Base-by-base conservation (phyloP, 2,888 invertebrate species). In the Aphidius colemani region DNA sequence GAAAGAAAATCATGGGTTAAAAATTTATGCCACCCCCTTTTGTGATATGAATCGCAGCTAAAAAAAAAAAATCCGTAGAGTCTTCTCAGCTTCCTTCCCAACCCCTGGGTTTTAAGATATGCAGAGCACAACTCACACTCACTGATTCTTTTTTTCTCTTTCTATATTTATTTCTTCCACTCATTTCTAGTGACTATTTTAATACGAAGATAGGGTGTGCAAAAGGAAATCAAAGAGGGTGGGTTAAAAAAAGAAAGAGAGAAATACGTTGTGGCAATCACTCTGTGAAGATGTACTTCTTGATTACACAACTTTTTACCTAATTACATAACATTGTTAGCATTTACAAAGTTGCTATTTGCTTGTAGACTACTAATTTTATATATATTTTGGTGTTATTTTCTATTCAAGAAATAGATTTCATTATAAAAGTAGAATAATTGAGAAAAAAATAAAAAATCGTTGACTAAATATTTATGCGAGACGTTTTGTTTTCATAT, bases 271-370 rank as follows among this genome's bases (percentile, higher is more conserved):
- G 39, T 40, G 57, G 39, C 45, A 57, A 30, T 48, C 13, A 48
- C 46, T 73, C 76, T 72, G 71, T 69, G 75, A 76, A 79, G 79
- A 80, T 80, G 78, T 79, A 79, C 79, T 79, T 79, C 81, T 79
- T 81, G 80, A 80, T 81, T 81, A 80, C 78, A 74, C 78, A 81
- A 80, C 79, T 81, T 81, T 80, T 81, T 80, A 79, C 78, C 78
- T 80, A 80, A 80, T 81, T 81, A 79, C 77, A 76, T 79, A 81
- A 80, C 79, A 78, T 78, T 79, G 78, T 81, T 80, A 80, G 75
- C 77, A 78, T 80, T 81, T 79, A 77, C 77, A 78, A 78, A 79
- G 78, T 78, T 76, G 74, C 76, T 70, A 71, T 72, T 69, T 74
- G 74, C 70, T 70, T 68, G 67, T 72, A 69, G 78, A 78, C 78